Base-by-base conservation (phyloP, 2,888 invertebrate species). In the Philereme vetulata region DNA sequence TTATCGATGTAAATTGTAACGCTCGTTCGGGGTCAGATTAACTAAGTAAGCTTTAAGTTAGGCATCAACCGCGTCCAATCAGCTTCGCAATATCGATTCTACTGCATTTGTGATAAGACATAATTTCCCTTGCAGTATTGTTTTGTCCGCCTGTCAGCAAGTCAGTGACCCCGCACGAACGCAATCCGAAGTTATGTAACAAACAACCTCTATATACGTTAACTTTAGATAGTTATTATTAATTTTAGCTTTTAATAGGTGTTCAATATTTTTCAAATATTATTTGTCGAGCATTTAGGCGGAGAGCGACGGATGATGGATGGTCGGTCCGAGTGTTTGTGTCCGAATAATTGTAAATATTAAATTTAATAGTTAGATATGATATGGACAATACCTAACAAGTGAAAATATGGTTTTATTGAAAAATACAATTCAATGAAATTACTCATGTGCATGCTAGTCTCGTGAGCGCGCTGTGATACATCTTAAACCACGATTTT, bases 351-450 rank as follows among this genome's bases (percentile, higher is more conserved):
- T 70, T 90, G 90, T 90, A 91, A 83, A 91, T 90, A 90, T 81
- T 84, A 86, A 83, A 80, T 82, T 81, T 83, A 84, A 86, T 89
- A 89, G 87, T 82, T 90, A 90, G 90, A 83, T 82, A 88, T 77
- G 80, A 85, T 90, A 89, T 87, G 91, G 91, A 92, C 91, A 90
- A 92, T 92, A 91, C 91, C 90, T 91, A 90, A 92, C 91, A 90
- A 90, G 91, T 91, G 90, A 84, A 88, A 83, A 80, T 77, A 87
- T 84, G 86, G 86, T 88, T 90, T 90, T 90, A 86, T 90, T 90
- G 90, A 89, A 84, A 81, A 79, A 86, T 79, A 90, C 86, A 88
- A 90, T 84, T 90, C 88, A 85, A 88, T 90, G 88, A 84, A 91
- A 90, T 88, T 83, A 83, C 74, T 72, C 68, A 66, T 73, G 76